phyloP scores from a whole-genome alignment of 2,888 invertebrate genomes.

The Epinotia bilunana region DNA sequence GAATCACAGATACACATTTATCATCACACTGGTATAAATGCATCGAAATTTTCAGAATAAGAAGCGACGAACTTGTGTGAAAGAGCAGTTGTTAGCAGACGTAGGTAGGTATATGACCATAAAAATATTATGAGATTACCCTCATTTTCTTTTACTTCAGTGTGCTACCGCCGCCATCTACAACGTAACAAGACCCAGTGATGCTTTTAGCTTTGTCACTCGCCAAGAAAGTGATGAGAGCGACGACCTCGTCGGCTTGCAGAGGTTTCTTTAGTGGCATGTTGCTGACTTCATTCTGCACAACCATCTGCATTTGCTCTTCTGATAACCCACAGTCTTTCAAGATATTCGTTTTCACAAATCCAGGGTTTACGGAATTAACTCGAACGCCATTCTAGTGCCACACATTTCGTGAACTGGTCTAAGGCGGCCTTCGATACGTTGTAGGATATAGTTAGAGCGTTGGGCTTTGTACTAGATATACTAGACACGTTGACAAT shows the following conservation, averaged over 20 bases:
- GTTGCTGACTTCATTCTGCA: constrained; percentile 86
- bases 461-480: constrained; percentile 86
- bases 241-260: constrained; percentile 92
- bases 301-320: constrained; percentile 91
- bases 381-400: constrained; percentile 94
- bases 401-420: constrained; percentile 95
- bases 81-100: neutral
- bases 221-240: constrained; percentile 94
- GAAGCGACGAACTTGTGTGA: neutral
- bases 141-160: constrained; percentile 47
- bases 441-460: constrained; percentile 93
- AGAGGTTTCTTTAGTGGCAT: constrained; percentile 95
- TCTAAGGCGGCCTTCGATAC: constrained; percentile 97
- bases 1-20: no score
- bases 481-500: constrained; percentile 97
- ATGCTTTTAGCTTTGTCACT: constrained; percentile 93
- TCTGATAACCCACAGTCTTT: constrained; percentile 84
- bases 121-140: neutral
- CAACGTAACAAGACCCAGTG: constrained; percentile 87
- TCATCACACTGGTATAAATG: no score
- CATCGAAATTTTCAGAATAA: no score
- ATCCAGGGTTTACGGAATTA: constrained; percentile 98
- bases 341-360: constrained; percentile 93
- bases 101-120: neutral
- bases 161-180: constrained; percentile 72